Conservation (phyloP, 2,888 invertebrate species). For the Pomacea canaliculata region DNA sequence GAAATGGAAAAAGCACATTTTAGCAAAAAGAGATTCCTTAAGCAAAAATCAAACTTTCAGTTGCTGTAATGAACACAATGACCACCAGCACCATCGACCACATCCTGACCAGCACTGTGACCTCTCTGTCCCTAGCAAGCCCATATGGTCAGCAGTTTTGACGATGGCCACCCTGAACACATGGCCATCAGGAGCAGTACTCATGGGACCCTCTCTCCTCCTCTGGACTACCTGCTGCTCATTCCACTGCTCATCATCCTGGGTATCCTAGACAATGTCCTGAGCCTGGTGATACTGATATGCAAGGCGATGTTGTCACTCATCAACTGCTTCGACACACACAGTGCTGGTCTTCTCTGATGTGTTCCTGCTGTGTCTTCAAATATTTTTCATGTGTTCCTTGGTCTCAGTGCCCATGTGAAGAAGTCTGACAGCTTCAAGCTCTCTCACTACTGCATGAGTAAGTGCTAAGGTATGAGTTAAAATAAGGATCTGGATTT, state of each 20-base stretch:
- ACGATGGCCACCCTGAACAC: neutral
- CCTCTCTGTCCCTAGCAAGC: neutral
- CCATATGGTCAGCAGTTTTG: neutral
- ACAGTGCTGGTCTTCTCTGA: constrained; percentile 44
- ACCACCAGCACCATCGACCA: constrained; percentile 6
- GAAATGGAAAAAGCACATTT: no score
- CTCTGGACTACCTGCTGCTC: constrained; percentile 31
- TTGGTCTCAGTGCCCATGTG: constrained; percentile 28
- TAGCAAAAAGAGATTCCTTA: no score
- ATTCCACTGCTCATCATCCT: constrained; percentile 37
- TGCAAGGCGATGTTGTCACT: constrained; percentile 39
- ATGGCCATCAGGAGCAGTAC: neutral
- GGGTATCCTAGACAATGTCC: constrained; percentile 42
- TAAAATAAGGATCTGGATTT: no score
- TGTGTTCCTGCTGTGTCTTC: constrained; percentile 36
- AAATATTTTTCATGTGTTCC: constrained; percentile 33
- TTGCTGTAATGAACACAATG: neutral
- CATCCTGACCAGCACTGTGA: constrained; percentile 12
- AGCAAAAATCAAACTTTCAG: no score
- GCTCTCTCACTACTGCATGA: constrained; percentile 4
- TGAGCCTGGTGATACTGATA: constrained; percentile 41
- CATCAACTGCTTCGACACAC: constrained; percentile 38
- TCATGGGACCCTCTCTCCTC: constrained; percentile 7
- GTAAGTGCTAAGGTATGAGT: no score
- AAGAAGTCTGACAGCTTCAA: constrained; percentile 28